Evolutionary conservation across 2,113 vertebrate genomes (phyloP).

Genomic region (Trichomycterus rosablanca): DNA sequence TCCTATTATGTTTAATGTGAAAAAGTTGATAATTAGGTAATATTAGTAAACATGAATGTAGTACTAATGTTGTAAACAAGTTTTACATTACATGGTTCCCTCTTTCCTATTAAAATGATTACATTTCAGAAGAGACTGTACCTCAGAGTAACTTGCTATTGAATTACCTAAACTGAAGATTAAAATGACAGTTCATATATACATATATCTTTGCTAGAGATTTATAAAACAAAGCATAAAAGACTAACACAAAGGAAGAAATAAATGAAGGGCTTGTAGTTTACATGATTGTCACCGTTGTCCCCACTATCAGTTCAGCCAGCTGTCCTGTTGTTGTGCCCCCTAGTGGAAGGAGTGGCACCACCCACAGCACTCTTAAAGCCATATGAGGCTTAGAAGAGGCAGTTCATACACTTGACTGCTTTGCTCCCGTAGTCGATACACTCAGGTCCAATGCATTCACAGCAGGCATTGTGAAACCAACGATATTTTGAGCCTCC

Average conservation of each 20-base stretch:
- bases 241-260: constrained; percentile 12
- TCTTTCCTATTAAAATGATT: too few species aligned
- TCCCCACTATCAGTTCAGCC: constrained; percentile 12
- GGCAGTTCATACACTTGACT: constrained; percentile 97
- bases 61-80: not conserved
- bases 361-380: not conserved
- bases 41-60: not conserved
- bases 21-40: too few species aligned
- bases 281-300: constrained; percentile 31
- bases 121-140: too few species aligned
- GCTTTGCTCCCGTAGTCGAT: constrained; percentile 96
- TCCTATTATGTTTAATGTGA: too few species aligned
- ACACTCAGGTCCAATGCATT: constrained; percentile 95
- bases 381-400: constrained; percentile 71
- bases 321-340: constrained; percentile 15
- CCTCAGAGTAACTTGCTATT: constrained; percentile 2
- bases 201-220: constrained; percentile 23
- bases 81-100: not conserved
- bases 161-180: constrained; percentile 5
- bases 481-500: constrained; percentile 97
- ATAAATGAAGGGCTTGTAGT: constrained; percentile 32
- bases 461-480: constrained; percentile 99
- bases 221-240: constrained; percentile 23
- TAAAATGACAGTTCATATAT: constrained; percentile 15
- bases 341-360: constrained; percentile 19